phyloP scores from a whole-genome alignment of 1,140 invertebrate genomes.

The Dreissena rostriformis region DNA sequence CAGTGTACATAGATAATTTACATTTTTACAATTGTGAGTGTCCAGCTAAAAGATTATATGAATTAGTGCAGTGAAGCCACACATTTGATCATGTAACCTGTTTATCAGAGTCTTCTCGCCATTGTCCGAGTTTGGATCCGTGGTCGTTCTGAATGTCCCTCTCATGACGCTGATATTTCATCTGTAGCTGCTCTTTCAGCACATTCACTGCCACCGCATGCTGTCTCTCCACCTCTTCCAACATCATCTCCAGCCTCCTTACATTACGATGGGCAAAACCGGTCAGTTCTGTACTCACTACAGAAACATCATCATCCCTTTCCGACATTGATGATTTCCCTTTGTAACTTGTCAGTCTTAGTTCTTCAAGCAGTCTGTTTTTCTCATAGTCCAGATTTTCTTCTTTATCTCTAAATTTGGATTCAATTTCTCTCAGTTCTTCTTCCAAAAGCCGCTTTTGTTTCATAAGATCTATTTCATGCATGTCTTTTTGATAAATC shows the following conservation, averaged over 20 bases:
- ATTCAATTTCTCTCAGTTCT: constrained; percentile 72
- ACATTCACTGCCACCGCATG: constrained; percentile 68
- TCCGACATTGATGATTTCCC: constrained; percentile 20
- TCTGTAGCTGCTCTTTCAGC: constrained; percentile 67
- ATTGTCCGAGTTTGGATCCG: constrained; percentile 1
- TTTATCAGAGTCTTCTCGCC: constrained; percentile 28
- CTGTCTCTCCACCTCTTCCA: constrained; percentile 63
- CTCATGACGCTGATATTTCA: constrained; percentile 44
- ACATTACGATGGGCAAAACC: constrained; percentile 40
- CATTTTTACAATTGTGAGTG: too few relatives aligned
- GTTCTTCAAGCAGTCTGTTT: constrained; percentile 65
- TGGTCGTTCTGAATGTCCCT: constrained; percentile 21
- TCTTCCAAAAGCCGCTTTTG: constrained; percentile 76
- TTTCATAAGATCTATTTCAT: constrained; percentile 74
- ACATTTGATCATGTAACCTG: constrained; percentile 32
- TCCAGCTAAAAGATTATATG: too few relatives aligned
- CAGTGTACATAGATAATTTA: too few relatives aligned
- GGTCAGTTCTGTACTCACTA: constrained; percentile 35
- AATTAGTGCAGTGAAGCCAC: too few relatives aligned
- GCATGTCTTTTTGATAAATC: constrained; percentile 71
- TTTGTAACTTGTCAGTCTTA: constrained; percentile 57
- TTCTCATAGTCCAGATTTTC: constrained; percentile 72
- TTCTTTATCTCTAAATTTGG: constrained; percentile 72
- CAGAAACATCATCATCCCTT: constrained; percentile 43
- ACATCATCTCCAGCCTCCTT: constrained; percentile 57